Conservation (phyloP, 2,888 invertebrate species). For the Petrolisthes cinctipes region DNA sequence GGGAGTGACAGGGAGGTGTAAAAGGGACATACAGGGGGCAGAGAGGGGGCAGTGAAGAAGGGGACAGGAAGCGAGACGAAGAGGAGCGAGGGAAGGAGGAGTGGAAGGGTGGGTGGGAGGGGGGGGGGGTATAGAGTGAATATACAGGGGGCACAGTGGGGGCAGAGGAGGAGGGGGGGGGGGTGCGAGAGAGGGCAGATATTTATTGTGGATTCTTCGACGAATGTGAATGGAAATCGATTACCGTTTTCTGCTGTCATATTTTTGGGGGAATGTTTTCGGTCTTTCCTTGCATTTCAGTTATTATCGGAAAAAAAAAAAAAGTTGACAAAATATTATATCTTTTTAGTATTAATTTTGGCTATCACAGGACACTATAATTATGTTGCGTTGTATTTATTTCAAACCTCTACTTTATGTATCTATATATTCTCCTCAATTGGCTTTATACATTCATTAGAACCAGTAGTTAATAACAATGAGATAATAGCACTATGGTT, state of each 20-base stretch:
- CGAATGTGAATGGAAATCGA: neutral
- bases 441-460: no score
- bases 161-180: neutral
- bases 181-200: neutral
- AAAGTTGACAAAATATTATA: no score
- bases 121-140: neutral
- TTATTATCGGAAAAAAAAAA: no score
- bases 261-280: no score
- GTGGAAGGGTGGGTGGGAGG: neutral
- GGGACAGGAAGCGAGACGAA: neutral
- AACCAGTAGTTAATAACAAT: no score
- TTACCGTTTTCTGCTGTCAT: neutral
- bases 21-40: neutral
- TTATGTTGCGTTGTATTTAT: no score
- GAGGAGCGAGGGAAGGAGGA: neutral
- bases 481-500: no score
- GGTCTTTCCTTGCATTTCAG: no score
- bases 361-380: no score
- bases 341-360: no score
- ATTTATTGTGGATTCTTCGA: neutral
- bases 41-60: neutral
- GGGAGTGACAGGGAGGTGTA: neutral
- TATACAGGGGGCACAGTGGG: neutral
- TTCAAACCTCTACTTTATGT: no score
- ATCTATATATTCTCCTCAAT: no score